phyloP scores from a whole-genome alignment of 2,113 vertebrate genomes.

The Craseonycteris thonglongyai region DNA sequence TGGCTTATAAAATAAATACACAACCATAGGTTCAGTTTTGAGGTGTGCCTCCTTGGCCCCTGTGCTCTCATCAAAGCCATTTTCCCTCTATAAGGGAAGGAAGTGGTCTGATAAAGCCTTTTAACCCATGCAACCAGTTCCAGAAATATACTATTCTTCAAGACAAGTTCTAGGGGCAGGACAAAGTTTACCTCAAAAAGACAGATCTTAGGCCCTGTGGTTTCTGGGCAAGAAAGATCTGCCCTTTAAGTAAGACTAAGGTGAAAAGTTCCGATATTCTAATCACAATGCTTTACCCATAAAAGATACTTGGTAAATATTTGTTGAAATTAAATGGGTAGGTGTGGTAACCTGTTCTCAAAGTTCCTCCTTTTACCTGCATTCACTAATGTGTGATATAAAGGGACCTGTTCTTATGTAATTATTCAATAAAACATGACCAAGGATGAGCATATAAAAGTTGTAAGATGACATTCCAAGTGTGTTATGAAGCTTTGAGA shows the following conservation, averaged over 20 bases:
- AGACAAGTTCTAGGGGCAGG: background rate
- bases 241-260: background rate
- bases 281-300: background rate
- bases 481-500: background rate
- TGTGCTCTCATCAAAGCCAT: background rate
- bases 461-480: background rate
- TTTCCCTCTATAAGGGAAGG: background rate
- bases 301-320: slow-evolving; percentile 24
- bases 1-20: background rate
- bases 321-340: background rate
- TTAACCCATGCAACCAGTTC: background rate
- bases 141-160: background rate
- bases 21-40: background rate
- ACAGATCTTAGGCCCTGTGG: background rate
- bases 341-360: slow-evolving; percentile 14
- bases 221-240: background rate
- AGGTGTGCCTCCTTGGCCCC: background rate
- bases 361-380: background rate
- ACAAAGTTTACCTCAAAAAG: background rate
- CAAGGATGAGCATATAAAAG: background rate
- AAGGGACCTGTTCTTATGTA: background rate
- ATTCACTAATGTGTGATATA: background rate
- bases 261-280: background rate
- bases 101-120: background rate
- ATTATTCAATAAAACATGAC: slow-evolving; percentile 7